Conservation (phyloP, 2,888 invertebrate species). For the Cryptops parisi region DNA sequence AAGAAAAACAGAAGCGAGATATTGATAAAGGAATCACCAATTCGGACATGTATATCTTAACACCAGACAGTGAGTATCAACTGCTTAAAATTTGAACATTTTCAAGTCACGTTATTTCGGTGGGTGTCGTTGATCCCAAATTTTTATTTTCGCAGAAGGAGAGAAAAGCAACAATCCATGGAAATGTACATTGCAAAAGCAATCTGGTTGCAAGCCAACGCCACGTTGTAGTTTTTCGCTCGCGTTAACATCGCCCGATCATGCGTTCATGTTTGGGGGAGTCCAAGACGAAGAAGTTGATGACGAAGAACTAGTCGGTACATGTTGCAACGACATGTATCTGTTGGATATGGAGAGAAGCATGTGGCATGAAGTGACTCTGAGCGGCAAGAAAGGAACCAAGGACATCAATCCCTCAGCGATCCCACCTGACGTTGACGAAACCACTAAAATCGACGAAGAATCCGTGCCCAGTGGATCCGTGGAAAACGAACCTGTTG, state of each 20-base stretch:
- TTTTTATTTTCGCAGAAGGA: not conserved
- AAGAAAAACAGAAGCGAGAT: not conserved
- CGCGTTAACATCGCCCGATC: slow-evolving; percentile 45
- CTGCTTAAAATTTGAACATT: not conserved
- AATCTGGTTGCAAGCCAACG: slow-evolving; percentile 46
- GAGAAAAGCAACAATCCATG: slow-evolving; percentile 43
- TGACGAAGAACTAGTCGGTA: slow-evolving; percentile 62
- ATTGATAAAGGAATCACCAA: not conserved
- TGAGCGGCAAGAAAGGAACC: slow-evolving; percentile 4
- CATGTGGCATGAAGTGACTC: slow-evolving; percentile 48
- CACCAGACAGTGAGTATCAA: not conserved
- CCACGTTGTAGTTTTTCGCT: slow-evolving; percentile 53
- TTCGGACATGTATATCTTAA: not conserved
- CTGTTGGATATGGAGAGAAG: slow-evolving; percentile 56
- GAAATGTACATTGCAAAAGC: slow-evolving; percentile 54
- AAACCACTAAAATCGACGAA: slow-evolving; percentile 14
- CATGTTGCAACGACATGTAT: slow-evolving; percentile 65
- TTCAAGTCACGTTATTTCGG: not conserved
- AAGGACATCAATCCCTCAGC: not conserved
- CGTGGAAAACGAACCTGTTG: slow-evolving; percentile 20
- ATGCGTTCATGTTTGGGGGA: slow-evolving; percentile 73
- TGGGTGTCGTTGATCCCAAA: not conserved
- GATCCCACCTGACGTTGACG: not conserved
- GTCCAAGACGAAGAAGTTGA: slow-evolving; percentile 66
- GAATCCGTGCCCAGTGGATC: slow-evolving; percentile 10